phyloP scores from a whole-genome alignment of 2,113 vertebrate species.

The Phrynocephalus versicolor region DNA sequence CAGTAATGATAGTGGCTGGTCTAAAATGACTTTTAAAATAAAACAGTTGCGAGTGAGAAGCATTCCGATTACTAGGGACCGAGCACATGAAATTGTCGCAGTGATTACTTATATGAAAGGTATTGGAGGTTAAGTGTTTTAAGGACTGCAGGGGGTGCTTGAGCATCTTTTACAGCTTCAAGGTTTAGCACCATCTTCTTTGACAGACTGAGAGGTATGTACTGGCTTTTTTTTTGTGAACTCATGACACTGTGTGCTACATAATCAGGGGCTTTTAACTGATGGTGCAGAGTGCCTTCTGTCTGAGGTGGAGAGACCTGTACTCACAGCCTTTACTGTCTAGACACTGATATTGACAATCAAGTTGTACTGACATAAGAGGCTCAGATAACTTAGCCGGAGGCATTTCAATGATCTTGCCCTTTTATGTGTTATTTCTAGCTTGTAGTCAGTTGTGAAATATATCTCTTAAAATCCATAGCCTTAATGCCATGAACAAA shows the following conservation, averaged over 20 bases:
- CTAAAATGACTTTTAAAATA: background rate
- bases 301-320: slow-evolving; percentile 10
- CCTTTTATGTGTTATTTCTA: background rate
- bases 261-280: slow-evolving; percentile 26
- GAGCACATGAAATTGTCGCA: background rate
- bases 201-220: background rate
- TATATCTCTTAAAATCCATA: background rate
- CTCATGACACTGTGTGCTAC: background rate
- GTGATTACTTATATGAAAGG: background rate
- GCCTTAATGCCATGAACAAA: background rate
- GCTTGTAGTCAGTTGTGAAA: slow-evolving; percentile 1
- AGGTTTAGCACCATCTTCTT: background rate
- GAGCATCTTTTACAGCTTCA: background rate
- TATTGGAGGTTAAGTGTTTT: background rate
- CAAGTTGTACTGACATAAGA: slow-evolving; percentile 13
- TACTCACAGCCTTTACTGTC: slow-evolving; percentile 15
- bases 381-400: slow-evolving; percentile 20
- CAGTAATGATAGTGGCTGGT: background rate
- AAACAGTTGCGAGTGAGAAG: background rate
- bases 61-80: background rate
- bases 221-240: background rate
- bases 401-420: slow-evolving; percentile 30
- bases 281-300: background rate
- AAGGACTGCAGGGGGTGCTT: background rate
- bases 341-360: slow-evolving; percentile 39